Base-by-base conservation (phyloP, 2,888 invertebrate species). In the Apamea monoglypha region DNA sequence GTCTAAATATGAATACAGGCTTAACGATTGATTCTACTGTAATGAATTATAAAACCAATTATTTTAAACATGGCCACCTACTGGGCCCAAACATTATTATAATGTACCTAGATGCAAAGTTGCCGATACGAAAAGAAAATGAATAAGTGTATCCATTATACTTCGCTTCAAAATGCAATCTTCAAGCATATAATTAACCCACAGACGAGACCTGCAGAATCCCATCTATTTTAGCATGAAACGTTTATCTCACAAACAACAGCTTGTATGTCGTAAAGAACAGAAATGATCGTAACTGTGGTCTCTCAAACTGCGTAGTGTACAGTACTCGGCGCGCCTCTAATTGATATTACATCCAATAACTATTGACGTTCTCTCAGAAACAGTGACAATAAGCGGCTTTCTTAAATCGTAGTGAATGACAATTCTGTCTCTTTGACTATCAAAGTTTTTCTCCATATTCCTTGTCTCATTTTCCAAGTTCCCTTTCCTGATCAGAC, bases 261-360 rank as follows among this genome's bases (percentile, higher is more conserved):
- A 29, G 21, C 18, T 67, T 56, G 76, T 67, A 21, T 2, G 44
- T 36, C 44, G n/a, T 80, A 82, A 74, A 74, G 66, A 74, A 81
- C 59, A 25, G 50, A 81, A 67, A 53, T 53, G 0, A 47, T 82
- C 53, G 61, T 63, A 47, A 14, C 53, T 29, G 80, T 7, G 80
- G 67, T 61, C 16, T 4, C n/a, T 61, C 29, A 29, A 67, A 36
- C 44, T 36, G n/a, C n/a, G 53, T 68, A 32, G 47, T 47, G 36
- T 36, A 8, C 7, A 6, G 36, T 21, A 6, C 25, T 21, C 47
- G 61, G 80, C 16, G 29, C 4, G 29, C 68, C 68, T 68, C 56
- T 76, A 68, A 82, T 47, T 82, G 76, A 56, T 68, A 56, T 40
- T 68, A 68, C 53, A 74, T 67, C 18, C 16, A 76, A 47, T 75